Evolutionary conservation across 2,888 invertebrate species (phyloP).

Genomic region (Leptopterna dolabrata): DNA sequence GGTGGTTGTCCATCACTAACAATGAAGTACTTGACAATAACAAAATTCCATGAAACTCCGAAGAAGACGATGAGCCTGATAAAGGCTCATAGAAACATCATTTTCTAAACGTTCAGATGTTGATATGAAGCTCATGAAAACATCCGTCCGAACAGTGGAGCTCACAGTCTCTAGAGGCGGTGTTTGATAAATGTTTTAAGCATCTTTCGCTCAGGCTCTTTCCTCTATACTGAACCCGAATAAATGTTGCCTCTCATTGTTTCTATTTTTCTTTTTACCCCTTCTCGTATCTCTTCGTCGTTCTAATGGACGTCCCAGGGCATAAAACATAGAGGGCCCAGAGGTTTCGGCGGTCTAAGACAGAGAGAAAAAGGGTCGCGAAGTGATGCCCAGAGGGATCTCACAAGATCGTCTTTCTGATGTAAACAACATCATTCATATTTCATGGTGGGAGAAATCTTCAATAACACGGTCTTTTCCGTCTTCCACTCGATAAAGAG

Average conservation of each 20-base stretch:
- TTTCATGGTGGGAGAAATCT: conserved; percentile 37
- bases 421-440: conserved; percentile 46
- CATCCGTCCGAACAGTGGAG: too few relatives aligned
- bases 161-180: too few relatives aligned
- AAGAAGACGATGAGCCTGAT: too few relatives aligned
- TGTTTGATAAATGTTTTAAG: not conserved
- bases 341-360: not conserved
- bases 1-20: too few relatives aligned
- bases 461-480: not conserved
- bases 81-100: too few relatives aligned
- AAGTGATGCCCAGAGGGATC: not conserved
- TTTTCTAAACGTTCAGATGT: too few relatives aligned
- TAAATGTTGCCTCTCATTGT: not conserved
- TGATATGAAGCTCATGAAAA: too few relatives aligned
- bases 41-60: too few relatives aligned
- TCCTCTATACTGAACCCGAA: not conserved
- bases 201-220: not conserved
- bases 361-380: not conserved
- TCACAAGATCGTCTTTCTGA: conserved; percentile 23
- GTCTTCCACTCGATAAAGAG: not conserved
- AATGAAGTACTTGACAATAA: too few relatives aligned
- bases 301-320: not conserved
- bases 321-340: not conserved
- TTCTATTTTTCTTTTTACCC: not conserved
- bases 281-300: not conserved